phyloP scores from a whole-genome alignment of 2,113 vertebrate species.

The Sinocyclocheilus rhinocerous region DNA sequence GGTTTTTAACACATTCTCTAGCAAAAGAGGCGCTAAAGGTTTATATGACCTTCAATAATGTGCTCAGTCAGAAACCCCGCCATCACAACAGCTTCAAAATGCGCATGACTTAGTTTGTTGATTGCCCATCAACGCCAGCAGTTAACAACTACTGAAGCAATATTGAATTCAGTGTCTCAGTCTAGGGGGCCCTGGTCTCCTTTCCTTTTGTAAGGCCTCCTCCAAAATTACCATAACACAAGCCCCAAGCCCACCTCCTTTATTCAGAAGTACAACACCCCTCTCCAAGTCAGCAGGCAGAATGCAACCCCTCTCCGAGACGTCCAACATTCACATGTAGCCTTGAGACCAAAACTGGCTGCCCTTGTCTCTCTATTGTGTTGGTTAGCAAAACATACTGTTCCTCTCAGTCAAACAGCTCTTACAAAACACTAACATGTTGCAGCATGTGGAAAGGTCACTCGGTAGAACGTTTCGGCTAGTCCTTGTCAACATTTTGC shows the following conservation, averaged over 20 bases:
- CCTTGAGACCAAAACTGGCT: not conserved
- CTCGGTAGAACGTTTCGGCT: not conserved
- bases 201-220: constrained; percentile 36
- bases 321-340: constrained; percentile 22
- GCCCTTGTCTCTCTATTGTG: constrained; percentile 8
- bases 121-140: constrained; percentile 36
- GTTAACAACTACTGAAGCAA: constrained; percentile 47
- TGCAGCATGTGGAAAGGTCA: constrained; percentile 25
- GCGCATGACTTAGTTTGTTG: constrained; percentile 16
- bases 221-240: constrained; percentile 52
- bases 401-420: constrained; percentile 2
- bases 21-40: not conserved
- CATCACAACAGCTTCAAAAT: constrained; percentile 34
- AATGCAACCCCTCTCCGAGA: not conserved
- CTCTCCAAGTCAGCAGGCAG: constrained; percentile 9
- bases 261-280: constrained; percentile 37
- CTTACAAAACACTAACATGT: constrained; percentile 25
- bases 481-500: not conserved
- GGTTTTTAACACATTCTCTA: not conserved
- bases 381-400: constrained; percentile 15
- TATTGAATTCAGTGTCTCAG: constrained; percentile 35
- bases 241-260: constrained; percentile 22
- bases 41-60: constrained; percentile 2
- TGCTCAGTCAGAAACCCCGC: constrained; percentile 28
- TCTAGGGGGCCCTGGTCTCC: constrained; percentile 23